Evolutionary conservation across 2,888 invertebrate species (phyloP), one percentile per base, ranked within the genome.

Genomic region (Odontocolon sp.): DNA sequence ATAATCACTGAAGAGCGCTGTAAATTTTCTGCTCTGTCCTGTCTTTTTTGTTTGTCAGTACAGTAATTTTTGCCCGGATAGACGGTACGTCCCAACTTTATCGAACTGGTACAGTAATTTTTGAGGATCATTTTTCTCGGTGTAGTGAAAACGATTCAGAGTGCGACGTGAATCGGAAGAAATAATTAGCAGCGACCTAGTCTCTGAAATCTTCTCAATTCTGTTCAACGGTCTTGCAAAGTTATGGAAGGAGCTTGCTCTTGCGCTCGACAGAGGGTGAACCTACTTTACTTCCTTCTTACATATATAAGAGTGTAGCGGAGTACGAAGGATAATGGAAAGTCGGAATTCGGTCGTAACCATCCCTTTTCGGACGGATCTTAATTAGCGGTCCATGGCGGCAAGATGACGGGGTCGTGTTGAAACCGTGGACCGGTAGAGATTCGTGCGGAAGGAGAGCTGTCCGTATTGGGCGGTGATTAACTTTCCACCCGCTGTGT

Each of bases 401-500:
- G 23, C 23, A 40, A 50, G 50, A 59, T 38, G 57, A 70, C 66
- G 70, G 36, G 50, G 50, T 66, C 63, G 68, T 40, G 38, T 52
- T 16, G 63, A 57, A 66, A 31, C 28, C 4, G 14, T 9, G 31
- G 33, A 42, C 21, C 14, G 33, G 36, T 9, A 26, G 31, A 23
- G 18, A 11, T 11, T 28, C 28, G 40, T 9, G 18, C 40, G 68
- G 28, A 16, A 56, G 47, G 31, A 42, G 54, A 56, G 45, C 45
- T 26, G 14, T 14, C 56, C 40, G 61, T 61, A 70, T 36, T 23
- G 64, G 26, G 26, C 38, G 64, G 74, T 77, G 77, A 80, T 80
- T 80, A 80, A 80, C 78, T 77, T 78, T 78, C 57, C 72, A 70
- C 75, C 57, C 68, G 64, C 61, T 56, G 78, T 80, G 80, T 78